Evolutionary conservation across 2,113 vertebrate genomes (phyloP).

Genomic region (Marmota monax): DNA sequence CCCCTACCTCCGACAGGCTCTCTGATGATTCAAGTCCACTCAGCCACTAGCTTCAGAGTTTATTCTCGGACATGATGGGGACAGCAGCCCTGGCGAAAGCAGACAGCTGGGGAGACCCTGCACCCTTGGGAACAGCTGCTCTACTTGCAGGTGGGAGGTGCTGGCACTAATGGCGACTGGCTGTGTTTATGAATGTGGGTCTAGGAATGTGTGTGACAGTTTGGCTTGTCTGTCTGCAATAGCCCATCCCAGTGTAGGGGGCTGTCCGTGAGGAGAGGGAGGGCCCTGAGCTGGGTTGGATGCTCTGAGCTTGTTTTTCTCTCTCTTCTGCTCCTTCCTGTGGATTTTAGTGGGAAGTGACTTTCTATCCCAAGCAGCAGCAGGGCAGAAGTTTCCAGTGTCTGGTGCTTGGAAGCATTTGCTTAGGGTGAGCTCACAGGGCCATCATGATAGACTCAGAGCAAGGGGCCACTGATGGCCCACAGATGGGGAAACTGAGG

Average conservation of each 20-base stretch:
- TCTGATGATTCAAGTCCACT: constrained; percentile 74
- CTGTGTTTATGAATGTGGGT: constrained; percentile 26
- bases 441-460: background rate
- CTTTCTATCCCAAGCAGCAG: background rate
- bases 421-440: background rate
- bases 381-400: background rate
- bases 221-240: background rate
- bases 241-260: background rate
- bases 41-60: constrained; percentile 75
- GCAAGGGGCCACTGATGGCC: background rate
- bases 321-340: background rate
- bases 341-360: constrained; percentile 15
- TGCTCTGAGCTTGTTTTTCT: background rate
- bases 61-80: constrained; percentile 87
- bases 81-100: constrained; percentile 30
- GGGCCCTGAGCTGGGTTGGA: background rate
- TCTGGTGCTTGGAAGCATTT: background rate
- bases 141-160: constrained; percentile 65
- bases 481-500: background rate
- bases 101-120: constrained; percentile 79
- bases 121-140: constrained; percentile 27
- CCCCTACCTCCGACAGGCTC: constrained; percentile 83
- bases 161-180: background rate
- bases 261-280: background rate
- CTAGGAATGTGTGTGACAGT: background rate